Percentiles rank a stretch among this genome's conserved stretches.
These are phyloP conservation scores for Stramonita haemastoma DNA, from an alignment of 2,888 invertebrate genomes.

Conservation along the genomic window DNA sequence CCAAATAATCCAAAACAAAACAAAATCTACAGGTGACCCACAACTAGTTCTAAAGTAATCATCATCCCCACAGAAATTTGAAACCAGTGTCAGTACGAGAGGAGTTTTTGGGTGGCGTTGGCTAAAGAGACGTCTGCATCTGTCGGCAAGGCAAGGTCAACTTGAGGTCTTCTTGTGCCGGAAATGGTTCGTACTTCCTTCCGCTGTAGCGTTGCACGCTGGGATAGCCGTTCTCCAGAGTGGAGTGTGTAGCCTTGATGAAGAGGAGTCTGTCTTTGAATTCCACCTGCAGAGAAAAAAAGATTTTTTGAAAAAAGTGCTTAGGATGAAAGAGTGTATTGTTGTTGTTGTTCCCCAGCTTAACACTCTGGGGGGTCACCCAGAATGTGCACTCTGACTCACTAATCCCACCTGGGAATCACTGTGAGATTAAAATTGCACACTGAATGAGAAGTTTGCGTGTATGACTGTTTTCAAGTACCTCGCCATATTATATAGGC, in stretches of 20 bases:
- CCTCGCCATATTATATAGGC: too few species aligned
- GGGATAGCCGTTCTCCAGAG: conserved; percentile 41
- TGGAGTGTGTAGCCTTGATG: conserved; percentile 66
- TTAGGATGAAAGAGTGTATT: too few species aligned
- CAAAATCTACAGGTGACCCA: too few species aligned
- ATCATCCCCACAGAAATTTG: conserved; percentile 12
- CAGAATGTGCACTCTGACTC: too few species aligned
- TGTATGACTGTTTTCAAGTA: too few species aligned
- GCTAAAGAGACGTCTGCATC: conserved; percentile 44
- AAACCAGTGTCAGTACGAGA: neutral
- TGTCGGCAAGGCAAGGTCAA: conserved; percentile 58
- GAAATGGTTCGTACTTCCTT: conserved; percentile 21
- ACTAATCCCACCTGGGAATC: too few species aligned
- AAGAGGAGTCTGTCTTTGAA: conserved; percentile 73
- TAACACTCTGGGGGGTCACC: too few species aligned
- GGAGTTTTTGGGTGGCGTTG: neutral
- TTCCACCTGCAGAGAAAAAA: conserved; percentile 58
- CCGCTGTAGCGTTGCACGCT: conserved; percentile 35
- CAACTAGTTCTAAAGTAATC: neutral
- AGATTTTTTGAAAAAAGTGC: neutral
- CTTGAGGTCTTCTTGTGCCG: conserved; percentile 48
- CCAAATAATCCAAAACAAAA: too few species aligned
- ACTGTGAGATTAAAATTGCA: too few species aligned
- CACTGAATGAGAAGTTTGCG: too few species aligned
- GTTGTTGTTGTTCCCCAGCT: too few species aligned